phyloP scores from a whole-genome alignment of 2,113 vertebrate species.

The Cochlearius cochlearius region DNA sequence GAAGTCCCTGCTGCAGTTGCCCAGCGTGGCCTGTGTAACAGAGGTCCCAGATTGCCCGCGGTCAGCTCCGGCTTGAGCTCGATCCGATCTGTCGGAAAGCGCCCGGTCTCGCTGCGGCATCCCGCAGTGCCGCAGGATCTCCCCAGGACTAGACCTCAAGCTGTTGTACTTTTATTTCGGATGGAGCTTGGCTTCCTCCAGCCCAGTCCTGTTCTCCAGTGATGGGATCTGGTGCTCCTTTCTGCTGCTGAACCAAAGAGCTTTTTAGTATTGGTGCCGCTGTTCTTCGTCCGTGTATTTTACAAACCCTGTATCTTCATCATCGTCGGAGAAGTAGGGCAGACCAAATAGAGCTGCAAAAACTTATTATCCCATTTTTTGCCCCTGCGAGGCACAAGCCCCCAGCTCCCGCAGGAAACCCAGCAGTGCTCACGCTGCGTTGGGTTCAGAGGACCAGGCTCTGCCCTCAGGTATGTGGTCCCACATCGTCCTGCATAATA shows the following conservation, averaged over 20 bases:
- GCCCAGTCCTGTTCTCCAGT: not conserved
- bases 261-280: not conserved
- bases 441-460: not conserved
- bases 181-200: not conserved
- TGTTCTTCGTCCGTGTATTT: not conserved
- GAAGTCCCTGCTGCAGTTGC: not conserved
- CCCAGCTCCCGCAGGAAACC: not conserved
- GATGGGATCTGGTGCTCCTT: not conserved
- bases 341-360: not conserved
- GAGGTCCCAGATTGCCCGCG: not conserved
- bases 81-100: accelerated
- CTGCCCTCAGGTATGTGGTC: not conserved
- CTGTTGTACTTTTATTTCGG: not conserved
- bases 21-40: not conserved
- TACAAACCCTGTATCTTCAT: not conserved
- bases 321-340: not conserved
- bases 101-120: not conserved
- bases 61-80: not conserved
- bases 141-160: not conserved
- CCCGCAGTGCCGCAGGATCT: not conserved
- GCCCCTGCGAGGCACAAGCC: not conserved
- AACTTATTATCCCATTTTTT: not conserved
- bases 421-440: not conserved
- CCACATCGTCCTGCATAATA: not conserved
- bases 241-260: not conserved